phyloP scores from a whole-genome alignment of 1,140 invertebrate genomes.

The Musca domestica region DNA sequence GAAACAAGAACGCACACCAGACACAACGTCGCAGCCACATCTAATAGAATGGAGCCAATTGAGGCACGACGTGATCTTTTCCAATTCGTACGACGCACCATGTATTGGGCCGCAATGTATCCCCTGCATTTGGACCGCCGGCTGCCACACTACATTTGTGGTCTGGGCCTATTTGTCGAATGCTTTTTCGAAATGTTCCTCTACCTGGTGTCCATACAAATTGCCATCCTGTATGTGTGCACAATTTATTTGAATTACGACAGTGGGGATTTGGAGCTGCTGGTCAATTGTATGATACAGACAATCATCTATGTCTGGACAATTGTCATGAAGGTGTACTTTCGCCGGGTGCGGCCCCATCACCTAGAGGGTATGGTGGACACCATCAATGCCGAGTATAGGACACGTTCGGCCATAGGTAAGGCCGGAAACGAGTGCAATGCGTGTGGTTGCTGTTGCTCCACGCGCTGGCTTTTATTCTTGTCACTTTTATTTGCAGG shows the following conservation, averaged over 20 bases:
- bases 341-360: constrained; percentile 34
- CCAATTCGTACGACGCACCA: constrained; percentile 35
- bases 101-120: constrained; percentile 42
- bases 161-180: constrained; percentile 22
- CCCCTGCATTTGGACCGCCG: constrained; percentile 28
- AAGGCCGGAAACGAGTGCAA: not conserved
- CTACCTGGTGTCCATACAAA: constrained; percentile 39
- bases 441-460: not conserved
- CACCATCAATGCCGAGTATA: constrained; percentile 36
- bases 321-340: constrained; percentile 45
- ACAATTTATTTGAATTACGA: constrained; percentile 41
- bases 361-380: constrained; percentile 32
- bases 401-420: constrained; percentile 33
- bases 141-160: constrained; percentile 13
- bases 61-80: constrained; percentile 38
- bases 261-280: constrained; percentile 41
- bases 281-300: constrained; percentile 46
- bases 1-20: too few species aligned
- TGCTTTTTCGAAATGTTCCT: constrained; percentile 39
- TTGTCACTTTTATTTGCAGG: constrained; percentile 26
- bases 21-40: not conserved
- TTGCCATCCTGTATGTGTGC: constrained; percentile 36
- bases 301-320: constrained; percentile 48
- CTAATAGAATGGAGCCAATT: not conserved
- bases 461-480: not conserved